phyloP scores from a whole-genome alignment of 92 coral and sea anemone species.

The Parazoanthus swiftii region DNA sequence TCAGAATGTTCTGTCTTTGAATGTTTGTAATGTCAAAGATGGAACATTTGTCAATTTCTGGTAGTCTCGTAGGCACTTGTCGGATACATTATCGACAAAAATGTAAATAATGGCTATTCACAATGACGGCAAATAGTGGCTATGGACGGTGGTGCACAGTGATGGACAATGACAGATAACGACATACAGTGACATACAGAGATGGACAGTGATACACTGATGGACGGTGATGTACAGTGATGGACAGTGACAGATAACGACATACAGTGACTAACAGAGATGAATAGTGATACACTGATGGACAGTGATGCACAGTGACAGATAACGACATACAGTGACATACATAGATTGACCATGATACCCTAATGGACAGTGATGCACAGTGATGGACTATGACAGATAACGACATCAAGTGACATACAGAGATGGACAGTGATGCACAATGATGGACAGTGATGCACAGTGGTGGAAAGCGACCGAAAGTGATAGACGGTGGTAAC shows the following conservation, averaged over 20 bases:
- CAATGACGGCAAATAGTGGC: too few species aligned
- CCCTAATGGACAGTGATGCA: background rate
- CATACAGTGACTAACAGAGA: background rate
- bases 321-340: background rate
- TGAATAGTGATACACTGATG: background rate
- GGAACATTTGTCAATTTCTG: too few species aligned
- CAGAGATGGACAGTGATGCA: background rate
- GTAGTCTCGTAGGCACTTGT: background rate
- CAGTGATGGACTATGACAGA: background rate
- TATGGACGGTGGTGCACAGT: too few species aligned
- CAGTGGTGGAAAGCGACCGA: background rate
- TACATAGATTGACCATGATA: background rate
- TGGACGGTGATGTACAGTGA: background rate
- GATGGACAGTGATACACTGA: background rate
- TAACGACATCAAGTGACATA: background rate
- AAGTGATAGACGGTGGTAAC: background rate
- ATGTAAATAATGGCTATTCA: too few species aligned
- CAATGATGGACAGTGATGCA: background rate
- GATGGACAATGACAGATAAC: background rate
- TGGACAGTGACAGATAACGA: background rate
- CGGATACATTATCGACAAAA: too few species aligned
- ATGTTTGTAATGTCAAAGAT: background rate
- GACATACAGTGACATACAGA: background rate
- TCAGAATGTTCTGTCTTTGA: background rate
- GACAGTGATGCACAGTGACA: background rate